Conservation (phyloP, 2,888 invertebrate genomes). For the Hylaea fasciaria region DNA sequence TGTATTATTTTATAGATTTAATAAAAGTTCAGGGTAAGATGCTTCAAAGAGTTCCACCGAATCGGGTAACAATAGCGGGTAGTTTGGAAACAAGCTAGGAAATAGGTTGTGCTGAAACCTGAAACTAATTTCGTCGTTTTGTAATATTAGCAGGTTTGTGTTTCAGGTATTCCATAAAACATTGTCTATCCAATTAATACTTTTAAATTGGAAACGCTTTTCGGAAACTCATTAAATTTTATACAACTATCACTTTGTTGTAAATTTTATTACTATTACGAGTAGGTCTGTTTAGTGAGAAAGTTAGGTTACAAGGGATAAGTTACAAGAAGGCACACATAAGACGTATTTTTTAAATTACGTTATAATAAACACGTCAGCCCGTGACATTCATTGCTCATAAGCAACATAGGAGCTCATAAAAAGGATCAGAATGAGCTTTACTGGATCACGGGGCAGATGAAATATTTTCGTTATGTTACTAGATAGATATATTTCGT, state of each 20-base stretch:
- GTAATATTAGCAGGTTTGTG: no score
- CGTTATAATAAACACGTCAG: conserved; percentile 45
- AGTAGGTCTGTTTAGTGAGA: no score
- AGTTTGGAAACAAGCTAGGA: conserved; percentile 4
- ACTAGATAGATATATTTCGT: conserved; percentile 44
- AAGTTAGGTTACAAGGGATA: no score
- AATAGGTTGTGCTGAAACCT: background rate
- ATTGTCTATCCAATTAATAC: no score
- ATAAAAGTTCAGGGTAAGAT: conserved; percentile 41
- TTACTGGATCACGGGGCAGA: conserved; percentile 67
- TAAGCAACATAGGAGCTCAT: conserved; percentile 67
- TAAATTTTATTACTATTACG: no score
- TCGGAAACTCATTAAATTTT: no score
- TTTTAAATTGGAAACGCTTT: no score
- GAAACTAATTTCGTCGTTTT: background rate
- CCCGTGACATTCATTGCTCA: conserved; percentile 66
- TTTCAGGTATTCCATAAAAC: no score
- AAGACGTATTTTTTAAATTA: background rate
- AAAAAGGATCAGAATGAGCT: conserved; percentile 71
- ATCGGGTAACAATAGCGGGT: conserved; percentile 1
- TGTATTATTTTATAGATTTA: conserved; percentile 47
- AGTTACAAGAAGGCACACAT: no score
- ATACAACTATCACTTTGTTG: no score
- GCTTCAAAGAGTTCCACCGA: conserved; percentile 35
- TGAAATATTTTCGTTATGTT: conserved; percentile 70